These are phyloP conservation scores for Scelioninae gen. 1 DNA, from an alignment of 2,888 invertebrate species.

Conservation along the genomic window DNA sequence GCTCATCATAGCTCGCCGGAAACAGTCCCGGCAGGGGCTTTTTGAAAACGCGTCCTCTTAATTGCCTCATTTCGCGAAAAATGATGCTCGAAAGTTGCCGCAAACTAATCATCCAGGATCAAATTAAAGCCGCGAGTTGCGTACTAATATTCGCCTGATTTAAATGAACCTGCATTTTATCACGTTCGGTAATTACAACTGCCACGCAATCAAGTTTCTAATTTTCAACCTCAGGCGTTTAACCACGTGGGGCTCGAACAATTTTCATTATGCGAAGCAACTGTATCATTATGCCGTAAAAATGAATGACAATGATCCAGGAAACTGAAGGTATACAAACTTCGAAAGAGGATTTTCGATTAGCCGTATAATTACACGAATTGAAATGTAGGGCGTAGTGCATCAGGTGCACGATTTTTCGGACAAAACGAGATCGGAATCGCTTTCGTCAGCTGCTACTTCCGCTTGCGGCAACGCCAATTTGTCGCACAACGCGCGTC, in stretches of 20 bases:
- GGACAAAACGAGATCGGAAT: conserved; percentile 50
- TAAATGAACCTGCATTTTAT: conserved; percentile 64
- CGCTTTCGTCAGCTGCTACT: conserved; percentile 55
- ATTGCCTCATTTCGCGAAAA: conserved; percentile 46
- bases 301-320: conserved; percentile 8
- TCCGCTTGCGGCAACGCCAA: conserved; percentile 49
- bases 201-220: conserved; percentile 61
- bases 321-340: background rate
- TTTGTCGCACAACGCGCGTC: conserved; percentile 60
- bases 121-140: conserved; percentile 23
- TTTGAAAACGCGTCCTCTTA: conserved; percentile 23
- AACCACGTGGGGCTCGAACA: conserved; percentile 13
- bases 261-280: conserved; percentile 1
- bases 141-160: conserved; percentile 59
- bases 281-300: conserved; percentile 20
- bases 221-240: conserved; percentile 12
- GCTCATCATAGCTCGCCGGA: too few species aligned
- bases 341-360: background rate
- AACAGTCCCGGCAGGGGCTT: too few species aligned
- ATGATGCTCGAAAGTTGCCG: conserved; percentile 51
- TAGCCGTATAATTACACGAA: conserved; percentile 20
- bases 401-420: conserved; percentile 52
- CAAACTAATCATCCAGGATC: conserved; percentile 39
- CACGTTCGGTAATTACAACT: conserved; percentile 59
- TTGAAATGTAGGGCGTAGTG: conserved; percentile 30